phyloP scores from a whole-genome alignment of 2,113 vertebrate species.

The Athene cunicularia region DNA sequence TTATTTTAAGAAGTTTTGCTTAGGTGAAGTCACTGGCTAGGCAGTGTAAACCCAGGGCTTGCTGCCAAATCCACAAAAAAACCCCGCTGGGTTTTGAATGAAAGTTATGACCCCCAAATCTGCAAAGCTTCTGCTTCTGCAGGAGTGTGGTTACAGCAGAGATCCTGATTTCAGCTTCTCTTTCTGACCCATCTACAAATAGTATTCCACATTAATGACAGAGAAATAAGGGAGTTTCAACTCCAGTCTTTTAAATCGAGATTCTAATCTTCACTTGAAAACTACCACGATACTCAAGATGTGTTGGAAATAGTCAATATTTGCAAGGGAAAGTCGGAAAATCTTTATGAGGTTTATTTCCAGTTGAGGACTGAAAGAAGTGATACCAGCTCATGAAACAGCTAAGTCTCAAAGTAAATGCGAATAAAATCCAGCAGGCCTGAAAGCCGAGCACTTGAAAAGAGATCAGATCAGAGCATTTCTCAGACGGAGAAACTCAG shows the following conservation, averaged over 20 bases:
- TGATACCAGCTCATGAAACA: neutral
- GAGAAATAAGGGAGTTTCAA: neutral
- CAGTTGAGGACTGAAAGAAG: neutral
- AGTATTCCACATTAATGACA: neutral
- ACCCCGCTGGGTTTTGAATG: neutral
- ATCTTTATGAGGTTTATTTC: neutral
- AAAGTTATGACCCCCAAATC: neutral
- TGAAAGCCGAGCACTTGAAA: neutral
- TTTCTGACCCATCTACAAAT: neutral
- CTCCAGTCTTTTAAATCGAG: neutral
- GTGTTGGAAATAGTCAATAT: neutral
- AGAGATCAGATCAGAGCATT: neutral
- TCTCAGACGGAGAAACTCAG: neutral
- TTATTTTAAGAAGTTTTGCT: slow-evolving; percentile 11
- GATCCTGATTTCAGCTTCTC: neutral
- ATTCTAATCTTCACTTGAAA: slow-evolving; percentile 13
- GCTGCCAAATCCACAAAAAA: neutral
- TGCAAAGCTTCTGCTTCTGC: neutral
- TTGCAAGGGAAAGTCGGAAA: neutral
- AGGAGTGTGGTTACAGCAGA: neutral
- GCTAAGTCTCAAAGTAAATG: neutral
- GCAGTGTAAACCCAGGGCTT: neutral
- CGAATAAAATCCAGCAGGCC: rapidly evolving
- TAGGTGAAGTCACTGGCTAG: slow-evolving; percentile 8
- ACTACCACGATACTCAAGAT: rapidly evolving